Evolutionary conservation across 2,797 vertebrate species (phyloP).

Genomic region (Danio aesculapii): DNA sequence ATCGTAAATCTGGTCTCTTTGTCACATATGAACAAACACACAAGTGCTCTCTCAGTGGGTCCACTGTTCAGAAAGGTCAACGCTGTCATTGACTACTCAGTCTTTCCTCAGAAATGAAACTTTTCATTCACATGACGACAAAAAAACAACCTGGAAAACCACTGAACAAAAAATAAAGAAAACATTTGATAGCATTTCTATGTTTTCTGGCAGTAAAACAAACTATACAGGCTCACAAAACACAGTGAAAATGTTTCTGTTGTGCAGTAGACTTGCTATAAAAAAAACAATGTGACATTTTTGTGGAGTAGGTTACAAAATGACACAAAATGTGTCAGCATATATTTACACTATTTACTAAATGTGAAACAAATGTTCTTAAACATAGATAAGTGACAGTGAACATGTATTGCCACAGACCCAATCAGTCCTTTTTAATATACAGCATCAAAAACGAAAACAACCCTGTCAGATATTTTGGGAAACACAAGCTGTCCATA

Average conservation of each 20-base stretch:
- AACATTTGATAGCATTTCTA: conserved; percentile 70
- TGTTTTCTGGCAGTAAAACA: conserved; percentile 67
- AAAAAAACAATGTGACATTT: conserved; percentile 52
- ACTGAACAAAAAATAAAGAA: conserved; percentile 51
- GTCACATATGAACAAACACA: conserved; percentile 42
- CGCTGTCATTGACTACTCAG: conserved; percentile 61
- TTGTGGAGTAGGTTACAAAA: conserved; percentile 63
- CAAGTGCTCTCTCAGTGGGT: conserved; percentile 68
- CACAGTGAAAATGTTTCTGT: conserved; percentile 40
- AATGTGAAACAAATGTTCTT: conserved; percentile 3
- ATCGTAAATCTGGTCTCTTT: conserved; percentile 34
- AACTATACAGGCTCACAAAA: conserved; percentile 68
- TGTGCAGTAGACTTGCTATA: conserved; percentile 75
- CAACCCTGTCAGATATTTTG: conserved; percentile 38
- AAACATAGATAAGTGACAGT: conserved; percentile 35
- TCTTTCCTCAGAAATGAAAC: conserved; percentile 62
- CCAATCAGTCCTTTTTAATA: conserved; percentile 47
- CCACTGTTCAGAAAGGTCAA: conserved; percentile 55
- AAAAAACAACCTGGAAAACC: conserved; percentile 68
- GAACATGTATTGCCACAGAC: conserved; percentile 52
- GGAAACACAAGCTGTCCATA: conserved; percentile 18
- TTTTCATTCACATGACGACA: conserved; percentile 63
- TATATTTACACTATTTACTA: conserved; percentile 29
- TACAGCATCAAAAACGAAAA: conserved; percentile 41
- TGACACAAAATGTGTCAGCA: conserved; percentile 47